Evolutionary conservation across 2,888 invertebrate species (phyloP).

Genomic region (Ophraella communa): DNA sequence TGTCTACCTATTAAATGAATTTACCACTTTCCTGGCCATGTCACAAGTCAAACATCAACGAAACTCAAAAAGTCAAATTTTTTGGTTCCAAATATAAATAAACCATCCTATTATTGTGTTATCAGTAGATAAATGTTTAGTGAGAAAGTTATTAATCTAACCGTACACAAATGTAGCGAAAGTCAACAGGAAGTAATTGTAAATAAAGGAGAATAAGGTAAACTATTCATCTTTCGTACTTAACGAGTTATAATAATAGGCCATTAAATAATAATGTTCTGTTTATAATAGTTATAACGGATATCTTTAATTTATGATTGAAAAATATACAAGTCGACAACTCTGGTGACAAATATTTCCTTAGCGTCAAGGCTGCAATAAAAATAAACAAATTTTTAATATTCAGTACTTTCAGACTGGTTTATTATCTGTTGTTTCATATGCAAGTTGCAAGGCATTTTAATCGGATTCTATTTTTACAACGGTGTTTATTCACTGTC

Average conservation of each 20-base stretch:
- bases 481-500: background rate
- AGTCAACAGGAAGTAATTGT: background rate
- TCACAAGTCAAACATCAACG: slow-evolving; percentile 5
- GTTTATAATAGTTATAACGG: background rate
- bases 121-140: slow-evolving; percentile 5
- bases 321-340: background rate
- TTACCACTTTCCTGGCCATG: slow-evolving; percentile 6
- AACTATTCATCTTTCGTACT: background rate
- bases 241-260: background rate
- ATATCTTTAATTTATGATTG: background rate
- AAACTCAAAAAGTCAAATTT: slow-evolving; percentile 10
- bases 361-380: background rate
- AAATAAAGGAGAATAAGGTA: slow-evolving; percentile 9
- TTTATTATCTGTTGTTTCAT: slow-evolving; percentile 13
- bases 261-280: background rate
- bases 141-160: slow-evolving; percentile 4
- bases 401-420: background rate
- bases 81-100: slow-evolving; percentile 8
- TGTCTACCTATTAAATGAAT: slow-evolving; percentile 5
- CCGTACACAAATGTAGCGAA: background rate
- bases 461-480: slow-evolving; percentile 24
- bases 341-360: background rate
- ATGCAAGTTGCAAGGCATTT: slow-evolving; percentile 19
- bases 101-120: background rate
- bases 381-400: background rate